Evolutionary conservation across 2,888 invertebrate species (phyloP).

Genomic region (Malthinus seriepunctatus): DNA sequence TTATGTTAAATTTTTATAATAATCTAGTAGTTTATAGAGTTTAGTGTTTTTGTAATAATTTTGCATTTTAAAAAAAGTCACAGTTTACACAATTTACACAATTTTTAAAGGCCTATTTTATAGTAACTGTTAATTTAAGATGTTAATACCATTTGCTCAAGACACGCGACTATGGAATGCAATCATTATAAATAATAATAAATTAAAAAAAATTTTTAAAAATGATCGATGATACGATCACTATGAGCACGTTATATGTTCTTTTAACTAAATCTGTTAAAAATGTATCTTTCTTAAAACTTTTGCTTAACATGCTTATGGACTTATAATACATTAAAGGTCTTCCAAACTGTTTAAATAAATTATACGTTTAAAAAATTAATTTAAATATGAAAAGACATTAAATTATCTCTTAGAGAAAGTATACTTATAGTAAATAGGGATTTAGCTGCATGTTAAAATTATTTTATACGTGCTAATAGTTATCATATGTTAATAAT

Average conservation of each 20-base stretch:
- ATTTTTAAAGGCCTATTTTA: slow-evolving; percentile 14
- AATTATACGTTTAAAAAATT: slow-evolving; percentile 12
- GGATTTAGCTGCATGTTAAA: slow-evolving; percentile 11
- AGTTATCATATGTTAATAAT: slow-evolving; percentile 39
- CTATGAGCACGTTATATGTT: slow-evolving; percentile 24
- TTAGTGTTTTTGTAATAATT: neutral
- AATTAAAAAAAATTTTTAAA: slow-evolving; percentile 26
- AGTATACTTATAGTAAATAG: slow-evolving; percentile 8
- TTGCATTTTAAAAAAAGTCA: neutral
- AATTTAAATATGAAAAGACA: slow-evolving; percentile 17
- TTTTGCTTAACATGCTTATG: slow-evolving; percentile 26
- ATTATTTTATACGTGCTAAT: slow-evolving; percentile 32
- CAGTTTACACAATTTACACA: slow-evolving; percentile 1
- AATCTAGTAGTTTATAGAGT: neutral
- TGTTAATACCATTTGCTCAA: slow-evolving; percentile 17
- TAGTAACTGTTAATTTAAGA: slow-evolving; percentile 10
- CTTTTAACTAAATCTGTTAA: neutral
- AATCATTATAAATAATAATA: slow-evolving; percentile 22
- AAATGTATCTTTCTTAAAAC: neutral
- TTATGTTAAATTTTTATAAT: neutral
- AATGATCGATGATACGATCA: slow-evolving; percentile 20
- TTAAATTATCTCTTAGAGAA: slow-evolving; percentile 14
- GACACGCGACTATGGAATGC: slow-evolving; percentile 18
- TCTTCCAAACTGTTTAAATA: slow-evolving; percentile 45
- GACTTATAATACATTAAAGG: slow-evolving; percentile 42